A percentile compares a stretch with the other conserved stretches of the same genome.
phyloP scores from a whole-genome alignment of 2,113 vertebrate genomes.

The Psammodynastes pulverulentus region DNA sequence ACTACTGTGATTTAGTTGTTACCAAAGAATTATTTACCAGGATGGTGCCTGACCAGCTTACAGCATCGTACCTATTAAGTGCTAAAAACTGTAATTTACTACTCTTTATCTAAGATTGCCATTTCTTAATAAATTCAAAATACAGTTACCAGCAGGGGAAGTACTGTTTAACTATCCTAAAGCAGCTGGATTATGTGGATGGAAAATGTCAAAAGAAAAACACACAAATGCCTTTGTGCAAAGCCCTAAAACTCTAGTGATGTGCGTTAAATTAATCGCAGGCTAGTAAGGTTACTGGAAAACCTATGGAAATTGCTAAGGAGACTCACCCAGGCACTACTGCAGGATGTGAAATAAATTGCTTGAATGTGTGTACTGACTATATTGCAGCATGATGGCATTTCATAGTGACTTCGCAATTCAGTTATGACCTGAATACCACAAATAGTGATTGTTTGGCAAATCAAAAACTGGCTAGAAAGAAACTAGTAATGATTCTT shows the following conservation, averaged over 20 bases:
- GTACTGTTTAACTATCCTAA: slow-evolving; percentile 39
- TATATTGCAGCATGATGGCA: background rate
- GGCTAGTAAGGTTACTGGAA: slow-evolving; percentile 17
- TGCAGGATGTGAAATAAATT: slow-evolving; percentile 14
- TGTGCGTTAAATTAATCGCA: slow-evolving; percentile 26
- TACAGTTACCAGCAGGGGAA: slow-evolving; percentile 35
- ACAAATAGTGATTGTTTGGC: slow-evolving; percentile 15
- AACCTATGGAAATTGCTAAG: slow-evolving; percentile 20
- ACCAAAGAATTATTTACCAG: background rate
- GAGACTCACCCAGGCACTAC: background rate
- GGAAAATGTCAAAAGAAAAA: slow-evolving; percentile 40
- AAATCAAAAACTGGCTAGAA: background rate
- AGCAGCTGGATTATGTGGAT: slow-evolving; percentile 33
- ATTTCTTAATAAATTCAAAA: slow-evolving; percentile 44
- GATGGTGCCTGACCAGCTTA: slow-evolving; percentile 16
- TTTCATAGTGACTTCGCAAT: background rate
- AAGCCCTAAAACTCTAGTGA: slow-evolving; percentile 22
- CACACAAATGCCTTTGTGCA: slow-evolving; percentile 21
- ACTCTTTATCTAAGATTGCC: slow-evolving; percentile 30
- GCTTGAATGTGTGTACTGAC: slow-evolving; percentile 13
- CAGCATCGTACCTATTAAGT: background rate
- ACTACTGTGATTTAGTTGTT: slow-evolving; percentile 31
- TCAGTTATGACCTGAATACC: background rate
- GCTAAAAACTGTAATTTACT: slow-evolving; percentile 33
- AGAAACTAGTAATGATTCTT: background rate